These are phyloP conservation scores for Conchocele bisecta DNA, from an alignment of 2,888 invertebrate genomes.

Conservation along the genomic window DNA sequence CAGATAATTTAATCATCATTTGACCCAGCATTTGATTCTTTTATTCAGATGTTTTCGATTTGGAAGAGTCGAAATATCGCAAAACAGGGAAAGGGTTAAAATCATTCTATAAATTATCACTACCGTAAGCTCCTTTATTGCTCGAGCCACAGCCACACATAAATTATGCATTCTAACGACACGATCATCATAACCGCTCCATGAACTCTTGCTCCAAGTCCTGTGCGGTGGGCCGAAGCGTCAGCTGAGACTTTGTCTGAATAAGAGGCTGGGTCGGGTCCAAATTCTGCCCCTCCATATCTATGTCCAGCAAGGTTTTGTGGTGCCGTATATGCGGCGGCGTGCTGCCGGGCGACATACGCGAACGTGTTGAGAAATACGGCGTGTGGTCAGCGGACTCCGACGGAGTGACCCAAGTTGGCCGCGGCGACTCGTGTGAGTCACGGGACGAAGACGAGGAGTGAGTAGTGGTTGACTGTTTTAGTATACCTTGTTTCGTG, in stretches of 20 bases:
- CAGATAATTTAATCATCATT: too few species aligned
- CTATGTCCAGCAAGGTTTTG: constrained; percentile 81
- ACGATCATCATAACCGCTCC: constrained; percentile 56
- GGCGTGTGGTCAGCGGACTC: constrained; percentile 89
- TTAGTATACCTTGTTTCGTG: constrained; percentile 56
- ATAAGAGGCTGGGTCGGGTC: constrained; percentile 78
- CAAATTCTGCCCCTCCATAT: constrained; percentile 81
- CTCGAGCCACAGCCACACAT: too few species aligned
- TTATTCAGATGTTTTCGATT: too few species aligned
- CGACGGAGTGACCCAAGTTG: constrained; percentile 57
- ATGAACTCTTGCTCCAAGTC: constrained; percentile 63
- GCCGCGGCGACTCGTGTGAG: constrained; percentile 48
- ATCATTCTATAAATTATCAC: too few species aligned
- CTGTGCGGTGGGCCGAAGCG: constrained; percentile 38
- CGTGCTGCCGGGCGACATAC: constrained; percentile 85
- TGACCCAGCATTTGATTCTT: too few species aligned
- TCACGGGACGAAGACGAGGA: constrained; percentile 48
- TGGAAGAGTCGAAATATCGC: too few species aligned
- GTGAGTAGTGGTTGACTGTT: constrained; percentile 46
- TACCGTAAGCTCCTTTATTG: too few species aligned
- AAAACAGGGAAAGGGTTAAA: too few species aligned
- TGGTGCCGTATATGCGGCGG: constrained; percentile 80
- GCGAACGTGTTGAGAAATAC: constrained; percentile 89
- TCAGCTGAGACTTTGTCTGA: constrained; percentile 43
- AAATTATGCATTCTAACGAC: too few species aligned